These are phyloP conservation scores for Nesospiza acunhae DNA, from an alignment of 2,113 vertebrate genomes.

Conservation along the genomic window DNA sequence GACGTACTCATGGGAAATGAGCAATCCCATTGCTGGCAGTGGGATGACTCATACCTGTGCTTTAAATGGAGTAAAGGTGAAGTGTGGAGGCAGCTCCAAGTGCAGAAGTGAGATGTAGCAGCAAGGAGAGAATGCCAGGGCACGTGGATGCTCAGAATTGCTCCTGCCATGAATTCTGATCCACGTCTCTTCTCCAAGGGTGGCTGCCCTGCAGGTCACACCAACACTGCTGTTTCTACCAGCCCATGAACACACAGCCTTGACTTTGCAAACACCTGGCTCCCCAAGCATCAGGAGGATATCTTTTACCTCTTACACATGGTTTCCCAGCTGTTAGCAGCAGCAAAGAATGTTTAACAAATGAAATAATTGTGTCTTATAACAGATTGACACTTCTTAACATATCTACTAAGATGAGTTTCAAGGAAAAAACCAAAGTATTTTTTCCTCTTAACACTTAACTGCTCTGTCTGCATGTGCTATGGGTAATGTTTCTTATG, in stretches of 20 bases:
- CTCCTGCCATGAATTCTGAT: not conserved
- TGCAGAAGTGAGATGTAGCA: not conserved
- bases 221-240: not conserved
- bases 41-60: not conserved
- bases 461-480: not conserved
- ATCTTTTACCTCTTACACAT: not conserved
- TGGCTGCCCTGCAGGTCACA: not conserved
- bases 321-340: not conserved
- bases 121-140: not conserved
- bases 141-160: not conserved
- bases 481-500: not conserved
- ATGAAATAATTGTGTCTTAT: not conserved
- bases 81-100: not conserved
- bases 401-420: not conserved
- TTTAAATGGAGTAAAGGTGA: not conserved
- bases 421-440: not conserved
- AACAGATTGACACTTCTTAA: not conserved
- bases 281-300: not conserved
- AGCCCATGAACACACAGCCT: not conserved
- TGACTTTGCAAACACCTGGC: not conserved
- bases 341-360: not conserved
- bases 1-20: not conserved
- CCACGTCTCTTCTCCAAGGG: fast-evolving
- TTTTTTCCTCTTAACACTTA: not conserved
- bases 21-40: not conserved